Evolutionary conservation across 2,797 vertebrate genomes (phyloP).

Genomic region (Notolabrus celidotus): DNA sequence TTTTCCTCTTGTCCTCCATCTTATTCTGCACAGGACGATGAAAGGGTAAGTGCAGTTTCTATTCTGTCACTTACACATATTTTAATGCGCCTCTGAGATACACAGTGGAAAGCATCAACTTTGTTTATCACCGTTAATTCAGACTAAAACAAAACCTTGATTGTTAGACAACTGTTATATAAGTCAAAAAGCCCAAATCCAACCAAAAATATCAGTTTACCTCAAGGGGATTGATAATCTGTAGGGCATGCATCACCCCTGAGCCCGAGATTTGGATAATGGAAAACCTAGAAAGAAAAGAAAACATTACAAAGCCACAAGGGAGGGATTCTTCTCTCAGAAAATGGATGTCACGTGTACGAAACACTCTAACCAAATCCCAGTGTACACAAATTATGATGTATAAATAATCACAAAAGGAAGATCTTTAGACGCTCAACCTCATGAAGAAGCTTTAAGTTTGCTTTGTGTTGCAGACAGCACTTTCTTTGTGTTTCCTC

Average conservation of each 20-base stretch:
- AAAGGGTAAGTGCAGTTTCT: conserved; percentile 81
- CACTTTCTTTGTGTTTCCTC: conserved; percentile 21
- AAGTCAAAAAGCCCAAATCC: too few relatives aligned
- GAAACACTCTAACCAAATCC: not conserved
- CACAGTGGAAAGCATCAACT: too few relatives aligned
- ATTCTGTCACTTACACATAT: not conserved
- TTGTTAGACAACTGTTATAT: too few relatives aligned
- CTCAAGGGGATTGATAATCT: too few relatives aligned
- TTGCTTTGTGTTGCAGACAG: not conserved
- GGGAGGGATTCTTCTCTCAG: not conserved
- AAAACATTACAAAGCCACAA: not conserved
- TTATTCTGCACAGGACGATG: conserved; percentile 81
- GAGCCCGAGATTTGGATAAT: too few relatives aligned
- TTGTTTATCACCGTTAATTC: too few relatives aligned
- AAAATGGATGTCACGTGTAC: not conserved
- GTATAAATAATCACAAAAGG: not conserved
- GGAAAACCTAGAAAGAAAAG: too few relatives aligned
- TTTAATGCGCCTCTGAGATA: not conserved
- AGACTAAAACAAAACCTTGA: too few relatives aligned
- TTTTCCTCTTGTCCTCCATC: conserved; percentile 28
- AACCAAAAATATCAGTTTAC: too few relatives aligned
- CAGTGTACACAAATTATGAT: not conserved
- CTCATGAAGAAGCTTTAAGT: not conserved
- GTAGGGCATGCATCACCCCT: too few relatives aligned
- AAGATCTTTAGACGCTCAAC: not conserved